phyloP scores from a whole-genome alignment of 1,140 invertebrate species.

The Cyclargus thomasi region DNA sequence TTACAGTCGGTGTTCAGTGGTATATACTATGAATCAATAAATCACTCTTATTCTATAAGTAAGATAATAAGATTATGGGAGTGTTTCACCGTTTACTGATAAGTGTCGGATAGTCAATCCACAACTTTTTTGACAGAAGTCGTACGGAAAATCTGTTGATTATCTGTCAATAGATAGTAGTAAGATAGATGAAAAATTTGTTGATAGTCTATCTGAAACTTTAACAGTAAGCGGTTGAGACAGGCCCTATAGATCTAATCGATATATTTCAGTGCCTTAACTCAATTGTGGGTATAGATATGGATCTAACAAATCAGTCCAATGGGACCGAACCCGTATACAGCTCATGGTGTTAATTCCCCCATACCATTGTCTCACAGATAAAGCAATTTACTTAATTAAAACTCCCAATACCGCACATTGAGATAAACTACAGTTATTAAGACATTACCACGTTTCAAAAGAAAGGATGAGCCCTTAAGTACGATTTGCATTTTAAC shows the following conservation, averaged over 20 bases:
- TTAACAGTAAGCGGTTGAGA: too few species aligned
- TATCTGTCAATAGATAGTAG: too few species aligned
- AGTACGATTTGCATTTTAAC: not conserved
- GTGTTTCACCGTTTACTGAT: too few species aligned
- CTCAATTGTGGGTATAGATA: conserved; percentile 30
- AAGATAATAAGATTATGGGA: too few species aligned
- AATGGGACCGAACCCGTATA: conserved; percentile 65
- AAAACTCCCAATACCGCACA: conserved; percentile 52
- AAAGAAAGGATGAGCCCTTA: not conserved
- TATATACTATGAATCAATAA: too few species aligned
- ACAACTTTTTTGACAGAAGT: too few species aligned
- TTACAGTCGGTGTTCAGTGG: too few species aligned
- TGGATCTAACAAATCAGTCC: conserved; percentile 69
- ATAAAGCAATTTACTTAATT: conserved; percentile 72
- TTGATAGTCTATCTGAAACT: too few species aligned
- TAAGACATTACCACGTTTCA: conserved; percentile 47
- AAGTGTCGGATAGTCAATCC: too few species aligned
- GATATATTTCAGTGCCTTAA: not conserved
- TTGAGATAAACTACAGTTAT: conserved; percentile 62
- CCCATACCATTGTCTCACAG: conserved; percentile 61
- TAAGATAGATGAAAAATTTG: too few species aligned
- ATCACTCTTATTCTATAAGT: too few species aligned
- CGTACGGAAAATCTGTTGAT: too few species aligned
- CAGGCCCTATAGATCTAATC: not conserved
- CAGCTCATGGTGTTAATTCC: conserved; percentile 51